Evolutionary conservation across 2,797 vertebrate species (phyloP).

Genomic region (Hydrophis major): DNA sequence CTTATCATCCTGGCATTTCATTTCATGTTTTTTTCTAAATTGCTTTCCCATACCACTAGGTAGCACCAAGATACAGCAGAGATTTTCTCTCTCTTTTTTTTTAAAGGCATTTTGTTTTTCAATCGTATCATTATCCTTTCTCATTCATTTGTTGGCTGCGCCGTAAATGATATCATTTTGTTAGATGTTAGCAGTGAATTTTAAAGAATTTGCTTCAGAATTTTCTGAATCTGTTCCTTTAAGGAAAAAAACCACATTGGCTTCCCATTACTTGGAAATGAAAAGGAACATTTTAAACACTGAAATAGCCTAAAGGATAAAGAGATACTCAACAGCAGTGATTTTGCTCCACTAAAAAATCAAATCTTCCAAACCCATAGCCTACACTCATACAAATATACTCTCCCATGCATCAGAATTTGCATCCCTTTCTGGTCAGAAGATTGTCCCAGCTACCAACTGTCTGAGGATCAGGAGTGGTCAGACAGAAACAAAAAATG

Average conservation of each 20-base stretch:
- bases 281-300: neutral
- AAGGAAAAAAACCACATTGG: neutral
- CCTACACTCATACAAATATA: neutral
- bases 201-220: neutral
- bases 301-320: neutral
- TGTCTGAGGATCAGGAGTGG: neutral
- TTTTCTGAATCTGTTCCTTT: neutral
- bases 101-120: slow-evolving; percentile 1
- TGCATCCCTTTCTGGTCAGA: neutral
- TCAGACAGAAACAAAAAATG: neutral
- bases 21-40: slow-evolving; percentile 45
- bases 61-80: slow-evolving; percentile 69
- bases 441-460: neutral
- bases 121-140: neutral
- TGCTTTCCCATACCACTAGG: slow-evolving; percentile 69
- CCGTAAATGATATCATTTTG: neutral
- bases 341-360: neutral
- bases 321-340: neutral
- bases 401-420: neutral
- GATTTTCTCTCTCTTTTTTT: neutral
- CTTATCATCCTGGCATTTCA: slow-evolving; percentile 41
- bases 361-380: neutral
- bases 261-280: slow-evolving; percentile 10
- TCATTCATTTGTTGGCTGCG: neutral
- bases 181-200: neutral